phyloP scores from a whole-genome alignment of 2,113 vertebrate genomes.

The Oplegnathus fasciatus region DNA sequence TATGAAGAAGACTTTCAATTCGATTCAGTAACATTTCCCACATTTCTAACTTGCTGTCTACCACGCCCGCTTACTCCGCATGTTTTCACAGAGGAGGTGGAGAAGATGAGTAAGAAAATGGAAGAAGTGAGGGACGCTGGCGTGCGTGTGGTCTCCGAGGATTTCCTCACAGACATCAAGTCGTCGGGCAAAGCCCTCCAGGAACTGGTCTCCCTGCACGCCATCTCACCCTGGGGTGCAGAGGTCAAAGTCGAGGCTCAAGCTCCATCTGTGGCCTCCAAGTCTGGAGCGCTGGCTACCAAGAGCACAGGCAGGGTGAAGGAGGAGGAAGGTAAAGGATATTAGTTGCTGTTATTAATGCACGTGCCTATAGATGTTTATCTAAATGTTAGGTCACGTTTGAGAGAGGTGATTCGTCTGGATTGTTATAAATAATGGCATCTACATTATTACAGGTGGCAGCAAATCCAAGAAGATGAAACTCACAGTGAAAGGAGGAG shows the following conservation, averaged over 20 bases:
- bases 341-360: neutral
- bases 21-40: neutral
- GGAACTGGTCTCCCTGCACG: slow-evolving; percentile 90
- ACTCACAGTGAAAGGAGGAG: slow-evolving; percentile 97
- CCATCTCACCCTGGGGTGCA: slow-evolving; percentile 93
- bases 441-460: slow-evolving; percentile 80
- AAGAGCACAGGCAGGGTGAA: slow-evolving; percentile 92
- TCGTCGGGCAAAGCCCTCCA: slow-evolving; percentile 88
- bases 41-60: neutral
- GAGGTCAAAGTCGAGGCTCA: slow-evolving; percentile 90
- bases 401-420: neutral
- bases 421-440: neutral
- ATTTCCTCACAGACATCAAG: slow-evolving; percentile 90
- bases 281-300: slow-evolving; percentile 81
- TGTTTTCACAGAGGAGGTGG: slow-evolving; percentile 90
- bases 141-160: slow-evolving; percentile 91
- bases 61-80: neutral
- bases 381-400: neutral
- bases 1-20: too few relatives aligned
- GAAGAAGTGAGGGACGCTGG: slow-evolving; percentile 92
- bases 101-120: slow-evolving; percentile 98
- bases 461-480: slow-evolving; percentile 98
- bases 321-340: slow-evolving; percentile 90
- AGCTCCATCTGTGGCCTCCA: slow-evolving; percentile 81
- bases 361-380: neutral